Evolutionary conservation across 2,888 invertebrate genomes (phyloP).

Genomic region (Agriopis leucophaearia): DNA sequence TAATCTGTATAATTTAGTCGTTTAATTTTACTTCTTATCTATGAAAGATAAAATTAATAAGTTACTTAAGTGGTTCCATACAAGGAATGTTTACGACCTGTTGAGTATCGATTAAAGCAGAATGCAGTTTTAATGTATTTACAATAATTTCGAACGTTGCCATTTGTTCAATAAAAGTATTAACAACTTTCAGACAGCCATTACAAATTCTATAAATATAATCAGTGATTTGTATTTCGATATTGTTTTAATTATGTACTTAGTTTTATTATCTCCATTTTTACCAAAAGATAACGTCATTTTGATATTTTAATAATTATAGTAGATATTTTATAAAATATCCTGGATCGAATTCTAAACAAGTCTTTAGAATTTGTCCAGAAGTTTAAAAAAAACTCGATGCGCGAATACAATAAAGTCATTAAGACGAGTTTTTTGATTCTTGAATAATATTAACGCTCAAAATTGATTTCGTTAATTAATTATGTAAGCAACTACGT

Average conservation of each 20-base stretch:
- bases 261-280: too few species aligned
- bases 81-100: neutral
- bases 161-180: slow-evolving; percentile 7
- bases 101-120: neutral
- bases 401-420: slow-evolving; percentile 66
- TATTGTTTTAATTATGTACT: too few species aligned
- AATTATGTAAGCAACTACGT: neutral
- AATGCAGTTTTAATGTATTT: slow-evolving; percentile 3
- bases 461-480: neutral
- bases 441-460: slow-evolving; percentile 62
- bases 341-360: neutral
- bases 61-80: neutral
- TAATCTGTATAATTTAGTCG: neutral
- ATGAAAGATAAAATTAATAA: slow-evolving; percentile 1
- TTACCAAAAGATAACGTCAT: too few species aligned
- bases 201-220: too few species aligned
- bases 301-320: too few species aligned
- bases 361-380: neutral
- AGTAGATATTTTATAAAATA: neutral
- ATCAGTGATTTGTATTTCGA: too few species aligned
- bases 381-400: slow-evolving; percentile 45
- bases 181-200: neutral
- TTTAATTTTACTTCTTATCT: slow-evolving; percentile 6
- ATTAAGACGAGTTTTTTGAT: slow-evolving; percentile 64
- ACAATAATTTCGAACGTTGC: neutral